Evolutionary conservation across 2,888 invertebrate species (phyloP), one percentile per base, ranked within the genome.

Genomic region (Coelopa pilipes): DNA sequence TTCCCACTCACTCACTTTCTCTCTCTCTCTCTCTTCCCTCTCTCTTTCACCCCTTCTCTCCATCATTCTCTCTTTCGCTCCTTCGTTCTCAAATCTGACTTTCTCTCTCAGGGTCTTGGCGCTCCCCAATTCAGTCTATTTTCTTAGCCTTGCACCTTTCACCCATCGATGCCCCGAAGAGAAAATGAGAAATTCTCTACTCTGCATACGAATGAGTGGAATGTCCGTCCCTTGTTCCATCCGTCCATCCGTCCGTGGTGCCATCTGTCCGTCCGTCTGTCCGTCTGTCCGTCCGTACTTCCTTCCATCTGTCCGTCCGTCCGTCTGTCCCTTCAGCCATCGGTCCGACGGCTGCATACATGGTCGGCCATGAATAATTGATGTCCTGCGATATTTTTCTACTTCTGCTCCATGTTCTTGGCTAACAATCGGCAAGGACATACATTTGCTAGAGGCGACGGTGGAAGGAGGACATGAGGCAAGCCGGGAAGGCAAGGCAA

Each of bases 161-260:
- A 59, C 13, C 21, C 21, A 21, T 21, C 17, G 11, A 19, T 34
- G 21, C n/a, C n/a, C 1, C 12, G 13, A 12, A 47, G 46, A 66
- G 49, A 49, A 45, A 66, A 49, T 65, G 46, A 11, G 21, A 49
- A 65, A 65, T 17, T 17, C 15, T 65, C n/a, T 65, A 65, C 46
- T 65, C 47, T 65, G 65, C 47, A 65, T 65, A 65, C 24, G 65
- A 65, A 65, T 65, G 47, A 66, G 66, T 66, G 47, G 19, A 21
- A 66, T 62, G 62, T 24, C 57, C 24, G 57, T 59, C 57, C 7
- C 4, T 34, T 34, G 34, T 34, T 65, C 10, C 21, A 21, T 47
- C 17, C 49, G 47, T 49, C 4, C 21, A 21, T 47, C 12, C 47
- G 47, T 46, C 5, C 47, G 17, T 65, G 13, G 12, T 17, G 13